Percentiles rank a stretch among this genome's conserved stretches.
Conservation (phyloP, 2,888 invertebrate genomes). For the Caprella mutica region DNA sequence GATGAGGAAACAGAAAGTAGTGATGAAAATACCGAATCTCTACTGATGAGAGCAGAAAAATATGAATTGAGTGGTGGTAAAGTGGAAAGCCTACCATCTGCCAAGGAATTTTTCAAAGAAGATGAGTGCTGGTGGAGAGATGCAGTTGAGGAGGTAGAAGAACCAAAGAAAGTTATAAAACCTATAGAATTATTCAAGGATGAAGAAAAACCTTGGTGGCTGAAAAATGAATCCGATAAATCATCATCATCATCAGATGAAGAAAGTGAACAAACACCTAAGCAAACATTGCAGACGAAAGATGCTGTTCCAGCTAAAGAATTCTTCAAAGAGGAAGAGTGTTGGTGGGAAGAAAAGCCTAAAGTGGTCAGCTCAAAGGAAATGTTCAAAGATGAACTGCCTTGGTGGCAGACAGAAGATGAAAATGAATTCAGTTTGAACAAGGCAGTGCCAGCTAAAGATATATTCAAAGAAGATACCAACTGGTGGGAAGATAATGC, state of each 20-base stretch:
- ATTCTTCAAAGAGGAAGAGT: constrained; percentile 19
- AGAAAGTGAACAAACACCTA: neutral
- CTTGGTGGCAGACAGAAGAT: constrained; percentile 22
- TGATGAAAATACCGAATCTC: neutral
- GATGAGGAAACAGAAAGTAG: constrained; percentile 4
- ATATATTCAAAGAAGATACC: constrained; percentile 18
- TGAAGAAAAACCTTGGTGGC: constrained; percentile 16
- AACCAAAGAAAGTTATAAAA: neutral
- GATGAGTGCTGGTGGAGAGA: constrained; percentile 24
- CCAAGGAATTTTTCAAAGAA: constrained; percentile 22
- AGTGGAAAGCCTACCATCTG: constrained; percentile 4
- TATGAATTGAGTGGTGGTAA: neutral
- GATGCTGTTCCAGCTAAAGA: neutral
- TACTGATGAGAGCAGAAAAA: neutral
- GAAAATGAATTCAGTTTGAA: constrained; percentile 1
- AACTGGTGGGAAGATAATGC: constrained; percentile 27
- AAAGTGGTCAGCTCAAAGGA: constrained; percentile 18
- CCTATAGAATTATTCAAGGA: neutral
- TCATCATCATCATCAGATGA: neutral
- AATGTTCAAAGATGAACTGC: constrained; percentile 16
- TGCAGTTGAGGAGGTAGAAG: constrained; percentile 4
- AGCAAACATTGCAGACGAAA: neutral
- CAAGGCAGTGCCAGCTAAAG: constrained; percentile 13
- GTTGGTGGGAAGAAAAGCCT: constrained; percentile 17
- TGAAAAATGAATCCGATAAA: neutral